Percentiles rank a stretch among this genome's conserved stretches.
These are phyloP conservation scores for Acropternis orthonyx DNA, from an alignment of 2,797 vertebrate species.

Conservation along the genomic window DNA sequence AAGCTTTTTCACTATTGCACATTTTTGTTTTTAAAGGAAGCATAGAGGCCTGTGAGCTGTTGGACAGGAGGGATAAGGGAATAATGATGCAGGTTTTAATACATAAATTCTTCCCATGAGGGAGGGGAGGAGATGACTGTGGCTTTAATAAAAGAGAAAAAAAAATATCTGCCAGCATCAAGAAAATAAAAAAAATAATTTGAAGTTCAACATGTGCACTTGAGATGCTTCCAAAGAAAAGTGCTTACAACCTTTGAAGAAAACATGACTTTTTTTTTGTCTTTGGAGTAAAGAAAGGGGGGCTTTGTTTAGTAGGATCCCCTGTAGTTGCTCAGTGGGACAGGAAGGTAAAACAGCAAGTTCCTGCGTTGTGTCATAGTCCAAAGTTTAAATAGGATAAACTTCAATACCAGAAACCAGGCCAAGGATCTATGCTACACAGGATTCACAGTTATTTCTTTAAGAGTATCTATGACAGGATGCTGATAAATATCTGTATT, in stretches of 20 bases:
- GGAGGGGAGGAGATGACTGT: background rate
- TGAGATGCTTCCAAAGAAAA: background rate
- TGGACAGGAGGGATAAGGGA: background rate
- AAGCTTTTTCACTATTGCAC: background rate
- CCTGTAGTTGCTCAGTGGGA: background rate
- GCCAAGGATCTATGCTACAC: background rate
- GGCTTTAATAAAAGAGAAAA: conserved; percentile 13
- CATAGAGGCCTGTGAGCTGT: background rate
- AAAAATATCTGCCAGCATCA: background rate
- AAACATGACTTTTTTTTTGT: background rate
- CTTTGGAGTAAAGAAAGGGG: background rate
- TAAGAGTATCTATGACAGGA: conserved; percentile 10
- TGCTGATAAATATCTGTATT: conserved; percentile 48
- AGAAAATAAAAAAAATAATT: background rate
- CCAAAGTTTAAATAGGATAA: background rate
- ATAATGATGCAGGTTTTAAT: conserved; percentile 46
- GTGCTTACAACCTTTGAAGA: background rate
- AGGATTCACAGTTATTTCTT: background rate
- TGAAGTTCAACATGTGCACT: background rate
- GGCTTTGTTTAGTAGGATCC: background rate
- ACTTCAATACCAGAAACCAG: background rate
- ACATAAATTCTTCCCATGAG: background rate
- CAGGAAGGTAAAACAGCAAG: background rate
- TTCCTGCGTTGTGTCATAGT: background rate
- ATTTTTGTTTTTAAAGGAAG: conserved; percentile 16